Conservation (phyloP, 1,140 invertebrate genomes). For the Adoxophyes honmai region DNA sequence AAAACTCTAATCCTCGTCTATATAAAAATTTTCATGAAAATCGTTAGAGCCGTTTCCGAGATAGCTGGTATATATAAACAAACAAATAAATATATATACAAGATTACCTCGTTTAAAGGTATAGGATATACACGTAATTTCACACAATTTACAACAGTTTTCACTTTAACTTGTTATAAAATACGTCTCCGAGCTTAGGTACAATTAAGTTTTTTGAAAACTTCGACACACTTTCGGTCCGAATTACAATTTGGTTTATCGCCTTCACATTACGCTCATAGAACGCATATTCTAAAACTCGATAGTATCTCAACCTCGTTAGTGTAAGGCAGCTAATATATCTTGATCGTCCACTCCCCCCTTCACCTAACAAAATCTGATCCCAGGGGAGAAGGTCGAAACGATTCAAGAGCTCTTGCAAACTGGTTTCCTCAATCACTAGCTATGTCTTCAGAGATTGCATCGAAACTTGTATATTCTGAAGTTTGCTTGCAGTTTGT, state of each 20-base stretch:
- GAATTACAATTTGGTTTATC: background rate
- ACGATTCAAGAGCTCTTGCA: background rate
- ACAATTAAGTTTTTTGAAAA: no score
- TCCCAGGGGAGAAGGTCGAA: background rate
- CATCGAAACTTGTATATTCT: conserved; percentile 12
- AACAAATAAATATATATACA: no score
- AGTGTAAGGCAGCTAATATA: background rate
- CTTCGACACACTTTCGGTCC: no score
- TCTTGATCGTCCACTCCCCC: background rate
- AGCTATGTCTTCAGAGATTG: conserved; percentile 10
- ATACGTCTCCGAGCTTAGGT: no score
- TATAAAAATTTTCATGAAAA: no score
- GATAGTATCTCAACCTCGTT: conserved; percentile 4
- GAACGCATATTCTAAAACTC: conserved; percentile 8
- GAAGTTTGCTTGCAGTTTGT: conserved; percentile 15
- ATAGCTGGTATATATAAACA: no score
- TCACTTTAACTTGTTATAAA: no score
- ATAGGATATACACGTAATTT: no score
- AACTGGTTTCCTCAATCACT: conserved; percentile 9
- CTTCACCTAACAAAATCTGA: background rate
- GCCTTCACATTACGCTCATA: background rate
- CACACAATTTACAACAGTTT: no score
- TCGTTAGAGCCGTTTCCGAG: no score
- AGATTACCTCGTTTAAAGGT: no score
- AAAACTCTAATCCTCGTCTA: no score